Base-by-base conservation (phyloP, 2,888 invertebrate genomes). In the Tubulanus polymorphus region DNA sequence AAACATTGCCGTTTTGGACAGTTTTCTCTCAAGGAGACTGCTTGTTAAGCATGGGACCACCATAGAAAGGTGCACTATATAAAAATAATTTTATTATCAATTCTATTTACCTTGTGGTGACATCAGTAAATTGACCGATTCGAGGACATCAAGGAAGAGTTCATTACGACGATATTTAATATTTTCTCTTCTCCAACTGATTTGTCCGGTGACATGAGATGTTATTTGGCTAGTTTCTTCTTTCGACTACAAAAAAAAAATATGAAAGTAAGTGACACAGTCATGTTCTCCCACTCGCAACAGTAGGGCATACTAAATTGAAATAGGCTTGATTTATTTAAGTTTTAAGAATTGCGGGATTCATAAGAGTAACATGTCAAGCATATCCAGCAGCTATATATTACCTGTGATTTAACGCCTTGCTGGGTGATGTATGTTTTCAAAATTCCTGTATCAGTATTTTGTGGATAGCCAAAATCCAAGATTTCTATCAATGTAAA, bases 361-460 rank as follows among this genome's bases (percentile, higher is more conserved):
- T n/a, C n/a, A n/a, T n/a, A n/a, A n/a, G n/a, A n/a, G n/a, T n/a
- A n/a, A n/a, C n/a, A n/a, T n/a, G n/a, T n/a, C n/a, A n/a, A n/a
- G n/a, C n/a, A n/a, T n/a, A n/a, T n/a, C n/a, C n/a, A n/a, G n/a
- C n/a, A n/a, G n/a, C n/a, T n/a, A n/a, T n/a, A n/a, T n/a, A n/a
- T n/a, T 55, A 78, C 77, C 71, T 78, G 77, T 2, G 95, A 94
- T 81, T 96, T 96, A 53, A 99, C 93, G 59, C 99, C 99, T 81
- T 97, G 96, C 78, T 99, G 99, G 15, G 99, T 99, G 70, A 99
- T 99, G 77, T 97, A 99, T 0, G 96, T 97, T 81, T 99, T 99
- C 70, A 99, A 81, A 15, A 99, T 96, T 18, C 99, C 99, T 0
- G 97, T 96, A 78, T 99, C 99, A 0, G 97, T 97, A 80, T 99